Conservation (phyloP, 2,797 vertebrate species). For the Hoplostethus mediterraneus region DNA sequence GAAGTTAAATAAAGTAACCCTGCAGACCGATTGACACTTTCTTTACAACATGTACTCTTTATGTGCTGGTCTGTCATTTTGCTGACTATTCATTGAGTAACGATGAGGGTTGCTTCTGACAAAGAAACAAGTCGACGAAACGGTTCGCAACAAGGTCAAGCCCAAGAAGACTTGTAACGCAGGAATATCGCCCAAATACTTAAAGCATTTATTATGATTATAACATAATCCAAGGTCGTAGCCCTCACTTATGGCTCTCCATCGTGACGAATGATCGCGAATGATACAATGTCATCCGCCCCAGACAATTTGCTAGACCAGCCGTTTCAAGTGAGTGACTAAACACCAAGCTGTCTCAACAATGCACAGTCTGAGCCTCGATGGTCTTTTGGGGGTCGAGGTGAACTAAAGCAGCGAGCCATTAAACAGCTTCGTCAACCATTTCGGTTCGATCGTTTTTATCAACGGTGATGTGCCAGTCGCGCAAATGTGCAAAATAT, state of each 20-base stretch:
- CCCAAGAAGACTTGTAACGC: slow-evolving; percentile 34
- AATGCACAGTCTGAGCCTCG: slow-evolving; percentile 26
- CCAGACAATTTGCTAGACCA: slow-evolving; percentile 65
- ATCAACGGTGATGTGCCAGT: slow-evolving; percentile 39
- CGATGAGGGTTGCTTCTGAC: slow-evolving; percentile 62
- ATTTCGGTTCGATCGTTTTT: slow-evolving; percentile 41
- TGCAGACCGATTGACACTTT: slow-evolving; percentile 59
- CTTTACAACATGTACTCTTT: slow-evolving; percentile 39
- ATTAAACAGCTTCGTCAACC: slow-evolving; percentile 42
- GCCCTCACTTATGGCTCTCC: slow-evolving; percentile 42
- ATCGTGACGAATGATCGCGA: slow-evolving; percentile 49
- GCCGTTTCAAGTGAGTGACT: slow-evolving; percentile 57
- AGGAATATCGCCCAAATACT: slow-evolving; percentile 31
- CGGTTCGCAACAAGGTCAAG: slow-evolving; percentile 84
- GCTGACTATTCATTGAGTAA: slow-evolving; percentile 66
- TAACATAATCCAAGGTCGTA: slow-evolving; percentile 71
- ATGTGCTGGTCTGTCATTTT: slow-evolving; percentile 62
- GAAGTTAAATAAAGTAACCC: slow-evolving; percentile 53
- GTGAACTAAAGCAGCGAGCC: slow-evolving; percentile 35
- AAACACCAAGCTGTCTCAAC: slow-evolving; percentile 45
- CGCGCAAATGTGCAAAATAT: slow-evolving; percentile 61
- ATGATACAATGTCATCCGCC: slow-evolving; percentile 79
- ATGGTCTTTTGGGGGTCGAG: not conserved
- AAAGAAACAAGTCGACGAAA: slow-evolving; percentile 77
- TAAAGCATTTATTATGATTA: slow-evolving; percentile 47